Percentiles rank a stretch among this genome's conserved stretches.
phyloP scores from a whole-genome alignment of 2,797 vertebrate genomes.

The Arctocebus calabarensis region DNA sequence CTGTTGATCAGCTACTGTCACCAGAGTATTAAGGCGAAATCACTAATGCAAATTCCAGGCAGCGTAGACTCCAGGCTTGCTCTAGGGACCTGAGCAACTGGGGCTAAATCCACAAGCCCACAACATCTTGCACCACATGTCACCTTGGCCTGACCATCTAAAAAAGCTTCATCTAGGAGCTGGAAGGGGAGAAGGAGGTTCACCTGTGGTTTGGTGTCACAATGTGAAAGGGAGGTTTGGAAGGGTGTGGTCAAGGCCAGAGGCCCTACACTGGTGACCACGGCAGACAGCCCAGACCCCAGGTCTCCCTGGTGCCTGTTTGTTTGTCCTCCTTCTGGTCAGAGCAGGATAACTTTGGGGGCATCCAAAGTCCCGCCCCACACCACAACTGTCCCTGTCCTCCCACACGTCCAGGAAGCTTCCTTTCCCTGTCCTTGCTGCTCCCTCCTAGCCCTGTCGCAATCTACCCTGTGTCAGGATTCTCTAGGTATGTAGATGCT shows the following conservation, averaged over 20 bases:
- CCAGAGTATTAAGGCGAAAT: not conserved
- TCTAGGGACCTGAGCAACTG: not conserved
- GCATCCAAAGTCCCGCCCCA: not conserved
- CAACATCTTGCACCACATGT: not conserved
- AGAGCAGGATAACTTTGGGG: not conserved
- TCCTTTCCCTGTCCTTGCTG: not conserved
- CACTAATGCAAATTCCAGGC: not conserved
- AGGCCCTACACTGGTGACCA: not conserved
- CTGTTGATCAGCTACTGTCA: not conserved
- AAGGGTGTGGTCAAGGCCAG: not conserved
- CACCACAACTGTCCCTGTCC: not conserved
- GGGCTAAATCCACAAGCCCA: not conserved
- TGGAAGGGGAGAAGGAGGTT: not conserved
- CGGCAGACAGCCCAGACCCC: not conserved
- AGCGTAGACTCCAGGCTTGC: not conserved
- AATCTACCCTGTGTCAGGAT: not conserved
- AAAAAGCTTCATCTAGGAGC: not conserved
- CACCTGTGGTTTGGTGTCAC: not conserved
- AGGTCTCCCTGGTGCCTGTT: rapidly evolving
- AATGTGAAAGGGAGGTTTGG: not conserved
- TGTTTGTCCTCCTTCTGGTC: not conserved
- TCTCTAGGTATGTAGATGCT: rapidly evolving
- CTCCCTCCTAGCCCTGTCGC: not conserved
- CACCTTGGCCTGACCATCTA: not conserved
- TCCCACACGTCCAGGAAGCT: not conserved